phyloP scores from a whole-genome alignment of 2,113 vertebrate species.

The Suncus etruscus region DNA sequence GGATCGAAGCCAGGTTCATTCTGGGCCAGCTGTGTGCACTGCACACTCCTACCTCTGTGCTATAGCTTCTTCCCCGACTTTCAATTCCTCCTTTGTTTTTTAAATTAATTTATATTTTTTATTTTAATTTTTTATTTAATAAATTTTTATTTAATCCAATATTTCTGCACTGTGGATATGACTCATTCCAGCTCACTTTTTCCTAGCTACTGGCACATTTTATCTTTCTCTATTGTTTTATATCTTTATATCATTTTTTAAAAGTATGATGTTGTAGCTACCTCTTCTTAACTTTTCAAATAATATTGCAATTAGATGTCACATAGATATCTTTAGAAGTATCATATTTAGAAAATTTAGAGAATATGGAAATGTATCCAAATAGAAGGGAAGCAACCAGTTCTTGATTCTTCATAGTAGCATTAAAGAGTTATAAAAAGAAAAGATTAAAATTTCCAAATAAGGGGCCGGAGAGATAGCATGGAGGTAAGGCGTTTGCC shows the following conservation, averaged over 20 bases:
- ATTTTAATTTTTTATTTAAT: too few species aligned
- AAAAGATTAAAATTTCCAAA: slow-evolving; percentile 33
- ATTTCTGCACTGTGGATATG: background rate
- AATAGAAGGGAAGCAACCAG: background rate
- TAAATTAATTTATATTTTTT: too few species aligned
- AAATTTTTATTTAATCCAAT: too few species aligned
- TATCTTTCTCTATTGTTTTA: background rate
- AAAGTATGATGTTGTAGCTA: background rate
- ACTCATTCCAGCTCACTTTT: background rate
- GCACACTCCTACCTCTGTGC: too few species aligned
- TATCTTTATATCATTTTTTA: background rate
- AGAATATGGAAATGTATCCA: background rate
- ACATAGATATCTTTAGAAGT: background rate
- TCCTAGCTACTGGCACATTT: background rate
- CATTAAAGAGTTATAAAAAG: background rate
- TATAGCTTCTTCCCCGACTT: too few species aligned
- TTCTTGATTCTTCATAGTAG: background rate
- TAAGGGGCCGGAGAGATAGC: too few species aligned
- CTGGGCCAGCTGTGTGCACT: too few species aligned
- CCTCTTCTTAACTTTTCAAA: background rate
- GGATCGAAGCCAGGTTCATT: too few species aligned
- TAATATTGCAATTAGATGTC: background rate
- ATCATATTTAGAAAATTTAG: background rate
- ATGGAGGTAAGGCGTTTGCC: too few species aligned
- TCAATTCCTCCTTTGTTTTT: too few species aligned